Percentiles rank a stretch among this genome's conserved stretches.
phyloP scores from a whole-genome alignment of 2,113 vertebrate species.

The Tympanuchus pallidicinctus region DNA sequence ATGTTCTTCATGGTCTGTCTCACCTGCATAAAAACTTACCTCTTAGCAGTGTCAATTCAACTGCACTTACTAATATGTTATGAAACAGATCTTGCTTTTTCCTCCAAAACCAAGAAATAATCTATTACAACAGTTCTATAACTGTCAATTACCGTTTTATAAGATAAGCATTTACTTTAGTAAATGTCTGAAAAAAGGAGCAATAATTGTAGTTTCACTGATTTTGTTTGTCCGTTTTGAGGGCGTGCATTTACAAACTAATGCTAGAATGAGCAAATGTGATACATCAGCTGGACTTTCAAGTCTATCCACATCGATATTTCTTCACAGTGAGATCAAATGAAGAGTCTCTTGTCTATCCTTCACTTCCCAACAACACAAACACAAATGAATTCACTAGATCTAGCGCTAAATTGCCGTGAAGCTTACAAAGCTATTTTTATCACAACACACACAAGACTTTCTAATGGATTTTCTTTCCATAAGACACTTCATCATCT shows the following conservation, averaged over 20 bases:
- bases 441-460: neutral
- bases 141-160: neutral
- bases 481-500: constrained; percentile 25
- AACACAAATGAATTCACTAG: neutral
- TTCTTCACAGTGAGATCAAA: neutral
- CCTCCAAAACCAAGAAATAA: neutral
- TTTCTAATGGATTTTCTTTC: constrained; percentile 28
- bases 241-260: no score
- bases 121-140: no score
- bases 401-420: neutral
- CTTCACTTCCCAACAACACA: neutral
- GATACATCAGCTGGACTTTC: neutral
- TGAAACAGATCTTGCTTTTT: neutral
- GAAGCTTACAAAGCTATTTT: neutral
- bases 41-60: neutral
- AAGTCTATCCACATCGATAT: neutral
- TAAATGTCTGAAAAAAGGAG: neutral
- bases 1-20: neutral
- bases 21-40: neutral
- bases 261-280: neutral
- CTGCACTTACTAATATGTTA: neutral
- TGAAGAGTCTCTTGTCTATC: neutral
- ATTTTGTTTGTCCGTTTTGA: neutral
- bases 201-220: neutral
- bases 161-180: neutral